A percentile compares a stretch with the other conserved stretches of the same genome.
Evolutionary conservation across 1,140 invertebrate genomes (phyloP).

Genomic region (Chlorops oryzae): DNA sequence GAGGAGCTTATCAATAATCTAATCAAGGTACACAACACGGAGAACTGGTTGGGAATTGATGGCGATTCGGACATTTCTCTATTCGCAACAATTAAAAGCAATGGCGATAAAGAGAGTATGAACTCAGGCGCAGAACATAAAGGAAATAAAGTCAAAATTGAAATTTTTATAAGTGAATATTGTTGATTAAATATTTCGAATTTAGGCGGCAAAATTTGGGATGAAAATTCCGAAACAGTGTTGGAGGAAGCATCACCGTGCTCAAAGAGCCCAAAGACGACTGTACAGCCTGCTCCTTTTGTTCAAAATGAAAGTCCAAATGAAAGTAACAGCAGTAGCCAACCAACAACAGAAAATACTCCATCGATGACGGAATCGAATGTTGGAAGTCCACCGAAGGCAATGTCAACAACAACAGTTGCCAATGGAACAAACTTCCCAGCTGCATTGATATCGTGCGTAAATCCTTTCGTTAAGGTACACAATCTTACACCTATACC

Average conservation of each 20-base stretch:
- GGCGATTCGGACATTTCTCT: slow-evolving; percentile 75
- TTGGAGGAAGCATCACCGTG: slow-evolving; percentile 61
- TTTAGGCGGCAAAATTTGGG: no score
- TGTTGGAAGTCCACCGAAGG: no score
- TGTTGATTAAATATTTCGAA: slow-evolving; percentile 21
- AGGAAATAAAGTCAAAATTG: slow-evolving; percentile 23
- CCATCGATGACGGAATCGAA: no score
- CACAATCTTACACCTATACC: no score
- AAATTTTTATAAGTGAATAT: neutral
- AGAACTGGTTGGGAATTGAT: slow-evolving; percentile 89
- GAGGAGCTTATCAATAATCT: slow-evolving; percentile 85
- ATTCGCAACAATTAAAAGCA: slow-evolving; percentile 63
- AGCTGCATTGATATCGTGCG: no score
- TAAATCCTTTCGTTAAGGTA: slow-evolving; percentile 79
- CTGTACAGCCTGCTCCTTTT: slow-evolving; percentile 8
- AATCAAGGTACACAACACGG: slow-evolving; percentile 85
- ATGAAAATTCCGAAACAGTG: slow-evolving; percentile 53
- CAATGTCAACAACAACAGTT: no score
- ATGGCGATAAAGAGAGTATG: slow-evolving; percentile 53
- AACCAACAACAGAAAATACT: no score
- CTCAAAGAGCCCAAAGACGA: slow-evolving; percentile 50
- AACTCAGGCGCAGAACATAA: slow-evolving; percentile 22
- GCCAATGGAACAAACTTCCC: no score
- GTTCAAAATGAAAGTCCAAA: neutral
- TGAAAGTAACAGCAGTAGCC: neutral